Base-by-base conservation (phyloP, 2,113 vertebrate species). In the Campylomormyrus tamandua region DNA sequence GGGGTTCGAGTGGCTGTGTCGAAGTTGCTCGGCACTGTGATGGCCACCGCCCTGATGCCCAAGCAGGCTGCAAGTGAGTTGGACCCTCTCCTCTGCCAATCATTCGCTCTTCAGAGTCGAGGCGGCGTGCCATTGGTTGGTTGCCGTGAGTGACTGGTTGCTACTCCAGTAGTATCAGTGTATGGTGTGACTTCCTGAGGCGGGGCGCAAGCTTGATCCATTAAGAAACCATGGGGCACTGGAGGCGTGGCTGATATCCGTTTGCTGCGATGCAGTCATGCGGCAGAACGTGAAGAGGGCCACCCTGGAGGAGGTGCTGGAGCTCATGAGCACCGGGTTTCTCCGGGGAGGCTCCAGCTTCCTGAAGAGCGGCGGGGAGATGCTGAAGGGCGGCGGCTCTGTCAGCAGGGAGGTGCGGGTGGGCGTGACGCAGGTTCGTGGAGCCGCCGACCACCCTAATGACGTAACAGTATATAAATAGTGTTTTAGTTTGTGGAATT, bases 361-460 rank as follows among this genome's bases (percentile, higher is more conserved):
- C 94, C 94, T 99, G 10, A 98, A 99, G 94, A 99, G 98, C 0
- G 98, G 98, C 53, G 98, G 98, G 88, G 98, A 99, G 93, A 99
- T 99, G 98, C 94, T 99, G 88, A 99, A 99, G 95, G 98, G 98
- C 0, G 98, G 98, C 90, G 98, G 95, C 66, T 99, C 98, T 39
- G 97, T 99, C 90, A 99, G 98, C 93, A 97, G 98, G 91, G 98
- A 99, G 96, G 98, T 99, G 90, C 96, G 98, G 95, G 98, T 99
- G 94, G 98, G 98, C 39, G 97, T 99, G 91, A 99, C 98, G 42
- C 98, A 99, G 98, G 98, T 99, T 92, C 95, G 97, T 94, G 9
- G 2, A 42, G 50, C 49, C 50, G 7, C 80, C 8, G 50, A 27
- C 45, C 10, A 8, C 2, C 31, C 31, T 77, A 15, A 77, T 17